phyloP scores from a whole-genome alignment of 2,797 vertebrate genomes.

The Naso thynnoides region DNA sequence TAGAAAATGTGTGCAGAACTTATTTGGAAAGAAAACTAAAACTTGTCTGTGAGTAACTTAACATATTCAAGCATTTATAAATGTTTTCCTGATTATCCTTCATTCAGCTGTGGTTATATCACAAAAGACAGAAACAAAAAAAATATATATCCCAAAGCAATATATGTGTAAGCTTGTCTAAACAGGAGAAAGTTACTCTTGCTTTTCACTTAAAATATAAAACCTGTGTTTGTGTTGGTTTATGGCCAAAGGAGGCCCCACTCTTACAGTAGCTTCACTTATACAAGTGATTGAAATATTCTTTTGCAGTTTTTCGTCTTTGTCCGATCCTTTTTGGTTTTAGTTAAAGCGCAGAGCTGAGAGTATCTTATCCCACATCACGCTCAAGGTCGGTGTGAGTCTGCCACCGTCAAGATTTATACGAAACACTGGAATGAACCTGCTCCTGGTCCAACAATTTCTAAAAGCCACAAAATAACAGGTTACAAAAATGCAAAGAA shows the following conservation, averaged over 20 bases:
- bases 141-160: background rate
- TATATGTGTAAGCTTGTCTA: background rate
- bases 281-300: background rate
- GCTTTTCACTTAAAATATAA: background rate
- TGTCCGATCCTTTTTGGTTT: too few species aligned
- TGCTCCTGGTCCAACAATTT: background rate
- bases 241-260: background rate
- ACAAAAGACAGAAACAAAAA: background rate
- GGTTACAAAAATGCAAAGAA: conserved; percentile 2
- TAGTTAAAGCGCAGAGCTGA: background rate
- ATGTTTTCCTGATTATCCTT: background rate
- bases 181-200: background rate
- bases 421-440: background rate
- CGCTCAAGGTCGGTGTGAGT: background rate
- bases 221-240: background rate
- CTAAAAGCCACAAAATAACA: background rate
- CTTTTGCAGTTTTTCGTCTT: background rate
- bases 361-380: background rate
- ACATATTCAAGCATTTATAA: background rate
- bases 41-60: background rate
- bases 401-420: background rate
- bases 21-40: background rate
- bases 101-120: background rate
- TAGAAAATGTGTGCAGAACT: background rate
- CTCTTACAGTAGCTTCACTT: background rate